Evolutionary conservation across 2,797 vertebrate genomes (phyloP), one percentile per base, ranked within the genome.

Genomic region (Podarcis lilfordi): DNA sequence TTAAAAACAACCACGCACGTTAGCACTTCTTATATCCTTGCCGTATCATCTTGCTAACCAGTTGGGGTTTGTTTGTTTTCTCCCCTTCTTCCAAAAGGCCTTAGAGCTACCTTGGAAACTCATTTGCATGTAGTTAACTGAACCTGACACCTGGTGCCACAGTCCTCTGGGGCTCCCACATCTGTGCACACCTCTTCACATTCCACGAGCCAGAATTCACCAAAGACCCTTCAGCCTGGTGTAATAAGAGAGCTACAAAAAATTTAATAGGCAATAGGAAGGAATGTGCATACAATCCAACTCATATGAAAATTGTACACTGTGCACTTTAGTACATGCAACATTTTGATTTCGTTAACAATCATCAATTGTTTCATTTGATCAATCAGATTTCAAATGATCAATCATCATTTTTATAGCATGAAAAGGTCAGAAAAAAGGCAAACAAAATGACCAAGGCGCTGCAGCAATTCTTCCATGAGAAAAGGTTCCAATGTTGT

Each of bases 51-150:
- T 89, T 88, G 87, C 87, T 89, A 27, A 91, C 79, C 85, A 2
- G 17, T 92, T 66, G 29, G 55, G 29, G 9, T 68, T 27, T 35
- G 29, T 35, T 1, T n/a, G 55, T n/a, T 82, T 8, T 11, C 7
- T 10, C 25, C 81, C 74, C 78, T 84, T 79, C 23, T 82, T 91
- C 59, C 8, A 43, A 81, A 87, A 92, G 40, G 15, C 17, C 91
- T 92, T 89, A 92, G 91, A 93, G 86, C 88, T 45, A 92, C 32
- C 75, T 84, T 88, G 35, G 74, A 94, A 90, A 90, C 64, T 89
- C 68, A 91, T 92, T 93, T 94, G 91, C 72, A 79, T 0, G 0
- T 32, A 80, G 25, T 81, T 91, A 89, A 0, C 59, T 84, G 74
- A 91, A 90, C 77, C 84, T 87, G 3, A 89, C 89, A 90, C 29